phyloP scores from a whole-genome alignment of 2,797 vertebrate genomes.

The Netta rufina region DNA sequence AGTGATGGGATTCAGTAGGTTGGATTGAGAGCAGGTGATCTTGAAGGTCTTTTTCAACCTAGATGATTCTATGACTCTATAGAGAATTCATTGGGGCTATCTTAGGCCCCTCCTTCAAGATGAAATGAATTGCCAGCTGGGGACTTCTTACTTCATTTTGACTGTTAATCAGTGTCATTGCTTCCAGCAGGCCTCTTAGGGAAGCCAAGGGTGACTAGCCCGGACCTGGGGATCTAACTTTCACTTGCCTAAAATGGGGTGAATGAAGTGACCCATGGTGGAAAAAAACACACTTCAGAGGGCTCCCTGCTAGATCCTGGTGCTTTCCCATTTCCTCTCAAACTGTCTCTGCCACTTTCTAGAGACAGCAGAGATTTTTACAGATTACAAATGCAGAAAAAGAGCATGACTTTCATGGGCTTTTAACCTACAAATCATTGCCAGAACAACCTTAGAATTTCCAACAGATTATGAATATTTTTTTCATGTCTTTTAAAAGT shows the following conservation, averaged over 20 bases:
- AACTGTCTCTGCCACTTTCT: neutral
- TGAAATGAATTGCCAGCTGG: neutral
- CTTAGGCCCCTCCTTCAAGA: neutral
- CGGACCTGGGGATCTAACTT: neutral
- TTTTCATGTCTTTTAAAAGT: neutral
- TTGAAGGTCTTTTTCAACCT: neutral
- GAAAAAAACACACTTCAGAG: neutral
- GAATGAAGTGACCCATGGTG: neutral
- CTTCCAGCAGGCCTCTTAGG: neutral
- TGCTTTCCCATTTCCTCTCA: neutral
- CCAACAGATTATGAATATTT: neutral
- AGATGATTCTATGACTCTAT: neutral
- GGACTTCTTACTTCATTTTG: neutral
- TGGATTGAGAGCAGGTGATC: neutral
- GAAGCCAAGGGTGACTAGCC: neutral
- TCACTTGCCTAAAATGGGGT: neutral
- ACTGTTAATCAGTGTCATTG: neutral
- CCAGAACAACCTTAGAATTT: slow-evolving; percentile 33
- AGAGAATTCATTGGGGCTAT: neutral
- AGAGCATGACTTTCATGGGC: neutral
- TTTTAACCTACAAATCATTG: slow-evolving; percentile 16
- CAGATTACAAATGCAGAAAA: slow-evolving; percentile 7
- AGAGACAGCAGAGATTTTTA: neutral
- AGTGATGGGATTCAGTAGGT: neutral
- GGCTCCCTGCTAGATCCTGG: neutral